These are phyloP conservation scores for Diachasma alloeum DNA, from an alignment of 1,140 invertebrate genomes.

Conservation along the genomic window DNA sequence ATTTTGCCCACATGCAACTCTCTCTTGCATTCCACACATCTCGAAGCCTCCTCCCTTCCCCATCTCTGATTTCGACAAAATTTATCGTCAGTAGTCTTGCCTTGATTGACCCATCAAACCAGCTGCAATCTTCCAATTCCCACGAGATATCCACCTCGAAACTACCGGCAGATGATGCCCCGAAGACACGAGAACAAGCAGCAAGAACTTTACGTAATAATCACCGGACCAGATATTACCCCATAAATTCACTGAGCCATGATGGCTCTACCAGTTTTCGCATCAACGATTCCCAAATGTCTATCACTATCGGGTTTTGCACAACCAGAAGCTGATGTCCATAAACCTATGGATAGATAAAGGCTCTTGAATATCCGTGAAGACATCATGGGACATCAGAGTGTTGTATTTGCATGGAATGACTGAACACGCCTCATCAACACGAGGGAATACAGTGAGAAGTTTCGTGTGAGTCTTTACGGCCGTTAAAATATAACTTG, in stretches of 20 bases:
- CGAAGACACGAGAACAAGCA: background rate
- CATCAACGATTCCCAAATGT: background rate
- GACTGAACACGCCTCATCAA: background rate
- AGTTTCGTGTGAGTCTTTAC: background rate
- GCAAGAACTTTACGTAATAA: background rate
- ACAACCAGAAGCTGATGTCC: too few species aligned
- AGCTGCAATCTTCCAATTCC: background rate
- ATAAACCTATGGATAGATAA: background rate
- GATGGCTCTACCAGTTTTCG: background rate
- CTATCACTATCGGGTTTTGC: background rate
- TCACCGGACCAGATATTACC: background rate
- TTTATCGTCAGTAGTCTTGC: background rate
- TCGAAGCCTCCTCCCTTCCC: background rate
- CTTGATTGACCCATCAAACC: background rate
- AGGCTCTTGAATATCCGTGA: background rate
- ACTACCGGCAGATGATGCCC: constrained; percentile 2
- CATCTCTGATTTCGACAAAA: background rate
- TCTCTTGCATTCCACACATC: background rate
- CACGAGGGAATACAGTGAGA: background rate
- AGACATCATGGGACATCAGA: background rate
- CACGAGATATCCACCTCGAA: background rate
- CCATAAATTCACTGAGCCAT: background rate
- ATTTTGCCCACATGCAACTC: background rate
- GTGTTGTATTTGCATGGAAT: background rate
- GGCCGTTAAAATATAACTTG: background rate